These are phyloP conservation scores for Palythoa heliodiscus DNA, from an alignment of 92 coral and sea anemone genomes.

Conservation along the genomic window DNA sequence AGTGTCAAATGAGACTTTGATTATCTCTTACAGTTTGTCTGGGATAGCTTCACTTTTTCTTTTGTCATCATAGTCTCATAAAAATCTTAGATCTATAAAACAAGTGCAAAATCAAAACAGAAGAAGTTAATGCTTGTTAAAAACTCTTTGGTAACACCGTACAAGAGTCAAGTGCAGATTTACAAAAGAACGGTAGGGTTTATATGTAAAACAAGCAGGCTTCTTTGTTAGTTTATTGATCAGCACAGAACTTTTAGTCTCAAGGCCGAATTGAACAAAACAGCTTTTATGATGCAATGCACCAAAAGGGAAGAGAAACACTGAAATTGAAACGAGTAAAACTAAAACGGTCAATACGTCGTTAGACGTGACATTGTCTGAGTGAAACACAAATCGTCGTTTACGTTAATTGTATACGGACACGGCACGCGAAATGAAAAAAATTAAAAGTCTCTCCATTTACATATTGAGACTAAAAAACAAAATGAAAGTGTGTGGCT, in stretches of 20 bases:
- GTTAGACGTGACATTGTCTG: no score
- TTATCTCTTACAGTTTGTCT: background rate
- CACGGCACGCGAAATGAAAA: no score
- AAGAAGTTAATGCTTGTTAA: background rate
- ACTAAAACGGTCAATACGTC: no score
- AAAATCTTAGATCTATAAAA: background rate
- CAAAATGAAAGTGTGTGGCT: no score
- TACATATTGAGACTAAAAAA: no score
- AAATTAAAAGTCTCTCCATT: no score
- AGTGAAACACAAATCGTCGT: no score
- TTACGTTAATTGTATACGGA: no score
- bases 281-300: background rate
- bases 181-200: background rate
- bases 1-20: background rate
- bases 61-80: background rate
- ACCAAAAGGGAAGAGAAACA: background rate
- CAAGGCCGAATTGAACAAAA: background rate
- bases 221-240: background rate
- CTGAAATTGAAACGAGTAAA: no score
- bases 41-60: background rate
- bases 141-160: background rate
- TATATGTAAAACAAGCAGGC: background rate
- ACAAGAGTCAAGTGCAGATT: background rate
- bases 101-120: background rate
- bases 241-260: background rate